Percentiles rank a stretch among this genome's conserved stretches.
phyloP scores from a whole-genome alignment of 2,797 vertebrate species.

The Esox masquinongy region DNA sequence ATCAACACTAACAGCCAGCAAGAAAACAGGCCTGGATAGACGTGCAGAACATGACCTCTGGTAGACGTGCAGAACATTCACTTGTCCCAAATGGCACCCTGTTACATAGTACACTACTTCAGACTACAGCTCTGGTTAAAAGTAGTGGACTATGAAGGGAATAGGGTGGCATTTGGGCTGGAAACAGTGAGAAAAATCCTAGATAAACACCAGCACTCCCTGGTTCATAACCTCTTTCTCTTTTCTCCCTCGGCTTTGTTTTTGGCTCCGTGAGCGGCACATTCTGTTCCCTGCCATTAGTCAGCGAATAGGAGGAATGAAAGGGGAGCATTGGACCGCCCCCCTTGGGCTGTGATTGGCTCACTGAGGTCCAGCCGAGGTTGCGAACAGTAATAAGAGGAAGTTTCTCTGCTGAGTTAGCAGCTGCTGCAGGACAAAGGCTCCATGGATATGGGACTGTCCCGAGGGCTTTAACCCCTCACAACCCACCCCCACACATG shows the following conservation, averaged over 20 bases:
- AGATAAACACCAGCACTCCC: conserved; percentile 20
- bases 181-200: too few species aligned
- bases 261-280: conserved; percentile 72
- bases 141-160: neutral
- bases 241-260: conserved; percentile 57
- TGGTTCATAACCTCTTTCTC: conserved; percentile 39
- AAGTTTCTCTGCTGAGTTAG: conserved; percentile 50
- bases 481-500: too few species aligned
- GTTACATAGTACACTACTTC: neutral
- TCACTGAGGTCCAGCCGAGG: conserved; percentile 26
- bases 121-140: neutral
- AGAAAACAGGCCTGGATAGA: neutral
- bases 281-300: conserved; percentile 70
- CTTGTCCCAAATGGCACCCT: neutral
- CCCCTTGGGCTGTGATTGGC: conserved; percentile 62
- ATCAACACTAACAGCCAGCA: neutral
- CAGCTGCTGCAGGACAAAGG: conserved; percentile 35
- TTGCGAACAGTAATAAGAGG: conserved; percentile 55
- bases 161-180: too few species aligned
- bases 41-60: neutral
- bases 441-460: conserved; percentile 19
- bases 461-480: neutral
- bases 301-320: conserved; percentile 52
- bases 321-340: conserved; percentile 54
- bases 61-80: too few species aligned